phyloP scores from a whole-genome alignment of 2,797 vertebrate genomes.

The Antrozous pallidus region DNA sequence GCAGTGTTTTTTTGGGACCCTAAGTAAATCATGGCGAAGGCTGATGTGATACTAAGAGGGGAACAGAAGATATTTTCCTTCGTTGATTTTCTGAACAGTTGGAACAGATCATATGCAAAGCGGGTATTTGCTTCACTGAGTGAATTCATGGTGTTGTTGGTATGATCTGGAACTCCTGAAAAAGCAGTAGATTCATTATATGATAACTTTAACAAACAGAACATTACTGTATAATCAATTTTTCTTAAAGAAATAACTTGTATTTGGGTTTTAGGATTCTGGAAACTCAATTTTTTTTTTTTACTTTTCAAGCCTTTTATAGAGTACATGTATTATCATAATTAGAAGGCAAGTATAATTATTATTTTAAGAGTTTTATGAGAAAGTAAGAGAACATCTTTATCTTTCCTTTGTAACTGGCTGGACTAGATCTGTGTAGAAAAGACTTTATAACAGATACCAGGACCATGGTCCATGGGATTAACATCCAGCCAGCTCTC shows the following conservation, averaged over 20 bases:
- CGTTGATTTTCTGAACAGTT: not conserved
- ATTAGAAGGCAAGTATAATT: not conserved
- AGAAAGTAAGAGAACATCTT: not conserved
- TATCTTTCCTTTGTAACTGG: not conserved
- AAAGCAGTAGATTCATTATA: not conserved
- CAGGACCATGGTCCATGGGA: not conserved
- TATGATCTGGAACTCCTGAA: not conserved
- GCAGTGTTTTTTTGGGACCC: constrained; percentile 14
- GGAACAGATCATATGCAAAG: constrained; percentile 31
- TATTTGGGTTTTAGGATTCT: not conserved
- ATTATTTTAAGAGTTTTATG: not conserved
- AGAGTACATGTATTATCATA: not conserved
- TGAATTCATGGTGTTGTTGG: not conserved
- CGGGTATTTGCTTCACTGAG: not conserved
- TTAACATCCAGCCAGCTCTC: not conserved
- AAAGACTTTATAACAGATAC: not conserved
- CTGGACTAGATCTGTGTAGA: not conserved
- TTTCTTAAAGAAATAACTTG: not conserved
- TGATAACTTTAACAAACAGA: not conserved
- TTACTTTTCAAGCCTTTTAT: not conserved
- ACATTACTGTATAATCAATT: not conserved
- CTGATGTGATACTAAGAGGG: not conserved
- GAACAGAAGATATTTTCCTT: constrained; percentile 17
- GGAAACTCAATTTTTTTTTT: not conserved
- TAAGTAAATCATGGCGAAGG: constrained; percentile 28